Evolutionary conservation across 2,888 invertebrate genomes (phyloP).

Genomic region (Agriopis aurantiaria): DNA sequence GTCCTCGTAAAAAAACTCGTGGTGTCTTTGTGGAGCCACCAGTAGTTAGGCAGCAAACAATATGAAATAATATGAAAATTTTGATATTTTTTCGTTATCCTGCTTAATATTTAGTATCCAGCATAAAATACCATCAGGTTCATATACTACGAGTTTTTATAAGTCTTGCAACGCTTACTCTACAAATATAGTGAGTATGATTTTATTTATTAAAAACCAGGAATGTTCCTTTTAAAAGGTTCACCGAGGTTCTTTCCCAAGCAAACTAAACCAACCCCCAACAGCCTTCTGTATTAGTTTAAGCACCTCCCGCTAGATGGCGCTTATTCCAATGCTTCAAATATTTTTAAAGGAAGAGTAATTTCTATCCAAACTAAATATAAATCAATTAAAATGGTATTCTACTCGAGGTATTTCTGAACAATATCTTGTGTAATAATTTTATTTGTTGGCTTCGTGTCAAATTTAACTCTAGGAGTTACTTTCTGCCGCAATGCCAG

Average conservation of each 20-base stretch:
- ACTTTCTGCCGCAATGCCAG: constrained; percentile 5
- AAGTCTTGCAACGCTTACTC: too few relatives aligned
- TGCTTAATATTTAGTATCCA: too few relatives aligned
- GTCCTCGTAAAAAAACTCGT: too few relatives aligned
- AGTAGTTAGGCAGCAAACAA: too few relatives aligned
- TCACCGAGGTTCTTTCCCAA: neutral
- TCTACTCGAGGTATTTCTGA: neutral
- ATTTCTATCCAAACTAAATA: neutral
- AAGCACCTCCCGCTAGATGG: constrained; percentile 24
- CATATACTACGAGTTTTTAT: too few relatives aligned
- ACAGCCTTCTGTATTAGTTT: constrained; percentile 8
- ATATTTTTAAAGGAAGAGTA: neutral
- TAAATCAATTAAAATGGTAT: constrained; percentile 10
- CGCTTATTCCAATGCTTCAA: constrained; percentile 11
- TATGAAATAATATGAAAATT: too few relatives aligned
- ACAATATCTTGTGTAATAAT: constrained; percentile 10
- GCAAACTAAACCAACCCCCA: neutral
- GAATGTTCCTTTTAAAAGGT: neutral
- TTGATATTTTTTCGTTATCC: too few relatives aligned
- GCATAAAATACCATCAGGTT: too few relatives aligned
- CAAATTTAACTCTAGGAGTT: constrained; percentile 30
- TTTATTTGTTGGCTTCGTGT: constrained; percentile 33
- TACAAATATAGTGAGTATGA: too few relatives aligned
- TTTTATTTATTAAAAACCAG: too few relatives aligned
- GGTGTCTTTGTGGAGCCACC: too few relatives aligned